phyloP scores from a whole-genome alignment of 2,113 vertebrate species.

The Aepyceros melampus region DNA sequence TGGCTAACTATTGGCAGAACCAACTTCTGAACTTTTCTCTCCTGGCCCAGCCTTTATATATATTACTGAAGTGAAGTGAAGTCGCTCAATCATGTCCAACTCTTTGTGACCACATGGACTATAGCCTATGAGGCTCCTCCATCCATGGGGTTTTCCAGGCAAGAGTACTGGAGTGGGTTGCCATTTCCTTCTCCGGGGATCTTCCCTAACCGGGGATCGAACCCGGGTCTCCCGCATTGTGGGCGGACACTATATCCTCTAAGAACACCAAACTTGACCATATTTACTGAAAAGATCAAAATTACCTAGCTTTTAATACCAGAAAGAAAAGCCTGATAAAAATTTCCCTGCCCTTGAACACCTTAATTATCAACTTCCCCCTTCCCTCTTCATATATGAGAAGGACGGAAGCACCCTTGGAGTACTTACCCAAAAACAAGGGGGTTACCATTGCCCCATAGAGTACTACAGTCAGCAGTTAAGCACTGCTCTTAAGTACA shows the following conservation, averaged over 20 bases:
- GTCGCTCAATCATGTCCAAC: no score
- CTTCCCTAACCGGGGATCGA: no score
- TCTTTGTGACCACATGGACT: no score
- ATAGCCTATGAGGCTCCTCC: no score
- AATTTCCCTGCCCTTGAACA: not conserved
- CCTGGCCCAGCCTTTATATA: not conserved
- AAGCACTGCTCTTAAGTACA: not conserved
- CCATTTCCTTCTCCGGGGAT: no score
- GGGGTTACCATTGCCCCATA: not conserved
- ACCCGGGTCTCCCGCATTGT: no score
- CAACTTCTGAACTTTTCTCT: not conserved
- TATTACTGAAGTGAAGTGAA: no score
- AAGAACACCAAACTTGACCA: not conserved
- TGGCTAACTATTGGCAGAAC: not conserved
- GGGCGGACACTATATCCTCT: no score
- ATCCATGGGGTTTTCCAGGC: no score
- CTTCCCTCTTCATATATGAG: not conserved
- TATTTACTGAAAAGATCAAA: not conserved
- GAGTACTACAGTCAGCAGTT: not conserved
- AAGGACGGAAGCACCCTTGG: not conserved
- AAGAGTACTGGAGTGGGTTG: no score
- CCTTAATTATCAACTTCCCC: not conserved
- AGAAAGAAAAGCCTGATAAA: not conserved
- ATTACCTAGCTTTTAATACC: not conserved
- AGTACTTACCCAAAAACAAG: not conserved